These are phyloP conservation scores for Saccostrea glomerata DNA, from an alignment of 1,140 invertebrate genomes.

Conservation along the genomic window DNA sequence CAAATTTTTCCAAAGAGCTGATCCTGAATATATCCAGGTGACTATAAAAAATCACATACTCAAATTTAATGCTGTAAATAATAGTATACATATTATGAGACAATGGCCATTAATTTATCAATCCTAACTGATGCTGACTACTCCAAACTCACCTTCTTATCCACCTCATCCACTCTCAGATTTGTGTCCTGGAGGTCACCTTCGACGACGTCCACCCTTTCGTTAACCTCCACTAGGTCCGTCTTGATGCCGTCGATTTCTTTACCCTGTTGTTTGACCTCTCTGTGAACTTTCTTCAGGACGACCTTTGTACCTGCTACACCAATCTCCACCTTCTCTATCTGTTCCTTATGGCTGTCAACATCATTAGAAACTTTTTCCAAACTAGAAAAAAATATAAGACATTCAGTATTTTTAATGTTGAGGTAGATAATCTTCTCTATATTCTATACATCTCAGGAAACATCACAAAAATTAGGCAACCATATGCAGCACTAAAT, in stretches of 20 bases:
- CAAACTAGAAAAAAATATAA: constrained; percentile 57
- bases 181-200: constrained; percentile 69
- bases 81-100: too few species aligned
- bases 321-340: constrained; percentile 59
- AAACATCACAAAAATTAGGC: too few species aligned
- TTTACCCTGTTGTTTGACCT: constrained; percentile 61
- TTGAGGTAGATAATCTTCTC: neutral
- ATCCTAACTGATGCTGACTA: too few species aligned
- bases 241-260: constrained; percentile 63
- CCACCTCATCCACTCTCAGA: constrained; percentile 71
- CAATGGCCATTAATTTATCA: too few species aligned
- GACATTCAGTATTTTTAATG: neutral
- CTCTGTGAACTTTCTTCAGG: constrained; percentile 55
- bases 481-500: neutral
- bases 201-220: constrained; percentile 67
- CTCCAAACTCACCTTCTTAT: constrained; percentile 66
- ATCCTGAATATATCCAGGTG: too few species aligned
- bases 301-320: constrained; percentile 59
- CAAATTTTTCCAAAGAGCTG: too few species aligned
- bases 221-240: constrained; percentile 60
- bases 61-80: too few species aligned
- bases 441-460: neutral
- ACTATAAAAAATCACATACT: too few species aligned
- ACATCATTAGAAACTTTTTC: constrained; percentile 60
- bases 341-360: constrained; percentile 54